Conservation (phyloP, 2,797 vertebrate species). For the Betta splendens region DNA sequence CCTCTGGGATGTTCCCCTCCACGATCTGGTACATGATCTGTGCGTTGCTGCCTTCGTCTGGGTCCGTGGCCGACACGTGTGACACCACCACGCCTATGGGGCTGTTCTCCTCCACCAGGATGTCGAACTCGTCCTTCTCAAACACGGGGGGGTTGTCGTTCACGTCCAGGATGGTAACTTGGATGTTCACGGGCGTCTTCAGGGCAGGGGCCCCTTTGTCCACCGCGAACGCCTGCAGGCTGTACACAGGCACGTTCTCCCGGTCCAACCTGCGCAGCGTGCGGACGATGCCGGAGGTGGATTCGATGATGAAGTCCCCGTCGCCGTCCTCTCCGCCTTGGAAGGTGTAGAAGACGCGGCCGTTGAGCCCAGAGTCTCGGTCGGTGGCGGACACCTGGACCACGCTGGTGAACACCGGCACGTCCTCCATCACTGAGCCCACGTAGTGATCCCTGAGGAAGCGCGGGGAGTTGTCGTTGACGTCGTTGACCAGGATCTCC, state of each 20-base stretch:
- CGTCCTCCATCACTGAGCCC: constrained; percentile 92
- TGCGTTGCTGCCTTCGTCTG: constrained; percentile 95
- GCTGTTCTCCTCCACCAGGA: constrained; percentile 95
- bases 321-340: constrained; percentile 94
- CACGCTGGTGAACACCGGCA: constrained; percentile 92
- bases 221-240: constrained; percentile 87
- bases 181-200: constrained; percentile 87
- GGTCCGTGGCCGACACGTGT: constrained; percentile 90
- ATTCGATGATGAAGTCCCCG: constrained; percentile 95
- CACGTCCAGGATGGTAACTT: constrained; percentile 90
- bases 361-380: constrained; percentile 92
- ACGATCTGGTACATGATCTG: constrained; percentile 99
- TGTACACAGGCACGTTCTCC: constrained; percentile 90
- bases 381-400: constrained; percentile 94
- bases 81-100: constrained; percentile 93
- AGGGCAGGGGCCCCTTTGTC: constrained; percentile 91
- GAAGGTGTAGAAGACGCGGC: constrained; percentile 95
- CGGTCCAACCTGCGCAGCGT: constrained; percentile 91
- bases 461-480: constrained; percentile 94
- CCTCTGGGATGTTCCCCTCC: constrained; percentile 96
- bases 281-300: constrained; percentile 93
- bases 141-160: constrained; percentile 97
- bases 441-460: constrained; percentile 90
- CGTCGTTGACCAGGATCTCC: constrained; percentile 94
- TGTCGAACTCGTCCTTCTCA: constrained; percentile 92